Conservation (phyloP, 2,113 vertebrate species). For the Crotophaga sulcirostris region DNA sequence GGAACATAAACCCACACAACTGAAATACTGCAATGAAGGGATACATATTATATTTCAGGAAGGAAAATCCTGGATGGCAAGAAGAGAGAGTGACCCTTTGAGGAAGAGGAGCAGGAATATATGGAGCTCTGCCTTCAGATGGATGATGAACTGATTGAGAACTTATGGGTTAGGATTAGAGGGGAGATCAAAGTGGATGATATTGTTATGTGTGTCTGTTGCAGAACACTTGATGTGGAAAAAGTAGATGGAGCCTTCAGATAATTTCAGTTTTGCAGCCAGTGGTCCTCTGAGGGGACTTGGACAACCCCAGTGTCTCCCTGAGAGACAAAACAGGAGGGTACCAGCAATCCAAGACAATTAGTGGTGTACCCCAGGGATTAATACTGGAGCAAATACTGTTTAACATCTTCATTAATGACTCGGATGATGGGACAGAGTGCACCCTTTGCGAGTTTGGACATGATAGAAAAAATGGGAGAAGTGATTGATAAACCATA, state of each 20-base stretch:
- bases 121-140: neutral
- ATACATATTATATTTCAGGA: neutral
- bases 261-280: neutral
- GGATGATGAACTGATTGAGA: neutral
- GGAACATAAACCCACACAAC: neutral
- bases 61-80: neutral
- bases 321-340: neutral
- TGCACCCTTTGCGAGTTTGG: too few relatives aligned
- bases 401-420: too few relatives aligned
- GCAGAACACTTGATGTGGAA: neutral
- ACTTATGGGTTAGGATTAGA: neutral
- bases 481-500: too few relatives aligned
- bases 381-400: too few relatives aligned
- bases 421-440: too few relatives aligned
- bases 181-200: neutral
- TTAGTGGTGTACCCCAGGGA: neutral
- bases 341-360: neutral
- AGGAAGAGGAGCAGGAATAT: neutral
- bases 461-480: too few relatives aligned
- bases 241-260: neutral
- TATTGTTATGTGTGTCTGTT: neutral
- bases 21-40: neutral
- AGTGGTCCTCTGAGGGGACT: neutral
- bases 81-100: neutral
- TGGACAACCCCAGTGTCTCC: neutral